These are phyloP conservation scores for Nysson spinosus DNA, from an alignment of 2,888 invertebrate species.

Conservation along the genomic window DNA sequence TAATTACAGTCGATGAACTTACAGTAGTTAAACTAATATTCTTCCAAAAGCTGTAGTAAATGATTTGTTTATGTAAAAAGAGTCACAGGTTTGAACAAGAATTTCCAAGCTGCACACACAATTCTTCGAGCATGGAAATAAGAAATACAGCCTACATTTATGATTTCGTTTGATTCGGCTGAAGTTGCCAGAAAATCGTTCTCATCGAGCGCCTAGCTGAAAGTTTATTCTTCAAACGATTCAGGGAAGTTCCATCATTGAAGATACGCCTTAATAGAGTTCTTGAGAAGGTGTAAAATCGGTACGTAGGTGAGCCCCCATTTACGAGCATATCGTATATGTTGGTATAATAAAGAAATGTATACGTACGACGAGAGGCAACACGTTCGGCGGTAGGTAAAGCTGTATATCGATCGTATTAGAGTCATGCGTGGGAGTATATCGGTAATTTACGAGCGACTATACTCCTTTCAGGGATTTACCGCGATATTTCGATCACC, in stretches of 20 bases:
- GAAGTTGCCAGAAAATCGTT: too few species aligned
- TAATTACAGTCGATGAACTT: too few species aligned
- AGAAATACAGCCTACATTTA: too few species aligned
- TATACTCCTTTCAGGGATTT: constrained; percentile 20
- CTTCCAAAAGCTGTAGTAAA: too few species aligned
- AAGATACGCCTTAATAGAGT: neutral
- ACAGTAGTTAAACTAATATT: too few species aligned
- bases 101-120: too few species aligned
- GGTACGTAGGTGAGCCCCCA: constrained; percentile 21
- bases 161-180: too few species aligned
- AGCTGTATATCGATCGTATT: constrained; percentile 39
- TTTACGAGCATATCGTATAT: constrained; percentile 29
- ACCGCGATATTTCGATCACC: constrained; percentile 18
- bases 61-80: too few species aligned
- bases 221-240: neutral
- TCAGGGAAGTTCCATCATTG: neutral
- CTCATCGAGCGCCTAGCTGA: neutral
- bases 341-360: constrained; percentile 33
- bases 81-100: too few species aligned
- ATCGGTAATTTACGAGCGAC: constrained; percentile 46
- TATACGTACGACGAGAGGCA: constrained; percentile 17
- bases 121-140: too few species aligned
- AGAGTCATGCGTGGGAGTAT: constrained; percentile 56
- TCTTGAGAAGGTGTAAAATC: constrained; percentile 12
- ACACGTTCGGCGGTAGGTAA: constrained; percentile 41